Evolutionary conservation across 2,797 vertebrate genomes (phyloP).

Genomic region (Leptoclinus maculatus): DNA sequence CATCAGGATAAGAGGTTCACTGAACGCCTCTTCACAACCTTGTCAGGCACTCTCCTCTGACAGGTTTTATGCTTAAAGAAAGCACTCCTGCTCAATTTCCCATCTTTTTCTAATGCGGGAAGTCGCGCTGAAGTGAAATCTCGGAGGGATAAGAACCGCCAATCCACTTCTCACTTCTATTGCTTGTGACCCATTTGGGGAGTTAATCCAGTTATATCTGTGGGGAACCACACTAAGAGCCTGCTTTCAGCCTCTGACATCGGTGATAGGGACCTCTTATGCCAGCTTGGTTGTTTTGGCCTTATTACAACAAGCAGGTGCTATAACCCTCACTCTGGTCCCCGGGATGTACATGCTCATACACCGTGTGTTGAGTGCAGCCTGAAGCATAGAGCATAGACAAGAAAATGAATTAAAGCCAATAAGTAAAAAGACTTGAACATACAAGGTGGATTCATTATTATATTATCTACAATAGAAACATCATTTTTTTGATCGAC

Average conservation of each 20-base stretch:
- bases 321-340: neutral
- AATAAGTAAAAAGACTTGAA: neutral
- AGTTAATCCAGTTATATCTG: conserved; percentile 50
- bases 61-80: conserved; percentile 7
- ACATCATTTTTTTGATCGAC: too few species aligned
- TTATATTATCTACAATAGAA: neutral
- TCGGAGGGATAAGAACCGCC: conserved; percentile 37
- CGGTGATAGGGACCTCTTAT: conserved; percentile 32
- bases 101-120: conserved; percentile 27
- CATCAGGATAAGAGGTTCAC: conserved; percentile 1
- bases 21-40: conserved; percentile 56
- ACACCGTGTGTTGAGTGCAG: too few species aligned
- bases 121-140: conserved; percentile 26
- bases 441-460: neutral
- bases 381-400: neutral
- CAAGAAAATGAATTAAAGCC: neutral
- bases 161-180: conserved; percentile 55
- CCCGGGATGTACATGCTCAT: too few species aligned
- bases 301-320: conserved; percentile 26
- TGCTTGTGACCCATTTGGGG: conserved; percentile 21
- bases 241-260: conserved; percentile 24
- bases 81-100: conserved; percentile 24
- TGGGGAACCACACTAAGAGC: conserved; percentile 44
- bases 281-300: conserved; percentile 33
- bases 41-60: conserved; percentile 16